These are phyloP conservation scores for Delphinapterus leucas DNA, from an alignment of 2,113 vertebrate species.

Conservation along the genomic window DNA sequence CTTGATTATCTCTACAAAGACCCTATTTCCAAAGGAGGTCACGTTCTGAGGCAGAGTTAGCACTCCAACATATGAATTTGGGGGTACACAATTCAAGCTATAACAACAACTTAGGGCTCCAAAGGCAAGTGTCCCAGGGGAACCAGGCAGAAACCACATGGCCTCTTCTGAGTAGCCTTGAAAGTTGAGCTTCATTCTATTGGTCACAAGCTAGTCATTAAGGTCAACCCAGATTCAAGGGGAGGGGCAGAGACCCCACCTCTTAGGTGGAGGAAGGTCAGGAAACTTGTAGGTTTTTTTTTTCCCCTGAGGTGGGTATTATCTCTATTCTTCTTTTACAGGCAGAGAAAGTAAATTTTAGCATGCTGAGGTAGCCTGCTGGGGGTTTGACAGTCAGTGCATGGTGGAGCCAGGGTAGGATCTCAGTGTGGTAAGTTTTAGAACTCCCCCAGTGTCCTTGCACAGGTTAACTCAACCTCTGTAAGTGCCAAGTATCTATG, in stretches of 20 bases:
- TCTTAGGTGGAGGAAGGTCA: background rate
- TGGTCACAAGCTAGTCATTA: background rate
- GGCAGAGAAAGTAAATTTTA: background rate
- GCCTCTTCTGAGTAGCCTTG: background rate
- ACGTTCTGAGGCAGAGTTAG: background rate
- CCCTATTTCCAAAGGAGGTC: background rate
- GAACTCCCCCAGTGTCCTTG: background rate
- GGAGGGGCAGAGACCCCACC: background rate
- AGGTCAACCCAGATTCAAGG: background rate
- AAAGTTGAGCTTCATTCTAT: background rate
- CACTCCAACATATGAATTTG: background rate
- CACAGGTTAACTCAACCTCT: background rate
- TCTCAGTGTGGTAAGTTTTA: background rate
- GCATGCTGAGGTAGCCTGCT: background rate
- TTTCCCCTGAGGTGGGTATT: background rate
- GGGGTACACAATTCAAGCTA: background rate
- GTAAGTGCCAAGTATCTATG: background rate
- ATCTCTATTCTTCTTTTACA: background rate
- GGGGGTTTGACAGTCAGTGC: background rate
- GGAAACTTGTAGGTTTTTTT: background rate
- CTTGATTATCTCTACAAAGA: background rate
- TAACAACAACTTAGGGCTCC: background rate
- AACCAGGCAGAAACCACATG: background rate
- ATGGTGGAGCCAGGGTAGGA: background rate
- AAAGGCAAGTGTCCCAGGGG: background rate